A percentile compares a stretch with the other conserved stretches of the same genome.
phyloP scores from a whole-genome alignment of 2,888 invertebrate species.

The Sympetrum striolatum region DNA sequence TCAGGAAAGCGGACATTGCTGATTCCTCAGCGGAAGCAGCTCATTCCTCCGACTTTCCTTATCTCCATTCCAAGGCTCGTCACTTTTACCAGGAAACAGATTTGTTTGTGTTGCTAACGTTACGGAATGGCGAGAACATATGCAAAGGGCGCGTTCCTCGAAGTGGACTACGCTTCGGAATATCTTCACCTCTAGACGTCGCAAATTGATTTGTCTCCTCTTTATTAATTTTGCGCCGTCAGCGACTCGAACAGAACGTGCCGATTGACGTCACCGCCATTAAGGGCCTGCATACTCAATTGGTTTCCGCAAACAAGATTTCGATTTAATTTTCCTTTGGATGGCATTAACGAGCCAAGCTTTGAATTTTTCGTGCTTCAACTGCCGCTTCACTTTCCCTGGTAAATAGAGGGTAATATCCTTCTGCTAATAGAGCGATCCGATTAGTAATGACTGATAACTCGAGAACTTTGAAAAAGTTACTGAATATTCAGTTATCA shows the following conservation, averaged over 20 bases:
- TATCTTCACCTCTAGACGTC: not conserved
- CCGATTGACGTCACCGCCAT: not conserved
- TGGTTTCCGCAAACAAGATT: not conserved
- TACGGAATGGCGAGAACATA: not conserved
- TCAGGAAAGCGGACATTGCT: not conserved
- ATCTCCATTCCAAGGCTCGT: not conserved
- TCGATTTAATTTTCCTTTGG: not conserved
- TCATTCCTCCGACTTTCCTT: not conserved
- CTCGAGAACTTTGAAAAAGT: no score
- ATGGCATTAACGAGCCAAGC: not conserved
- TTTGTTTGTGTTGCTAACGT: not conserved
- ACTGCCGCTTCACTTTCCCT: no score
- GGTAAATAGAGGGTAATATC: no score
- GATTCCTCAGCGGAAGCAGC: not conserved
- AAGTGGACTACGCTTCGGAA: not conserved
- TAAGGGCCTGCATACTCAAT: not conserved
- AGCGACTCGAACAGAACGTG: not conserved
- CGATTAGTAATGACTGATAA: no score
- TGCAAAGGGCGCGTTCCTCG: not conserved
- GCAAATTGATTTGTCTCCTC: not conserved
- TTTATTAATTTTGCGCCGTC: not conserved
- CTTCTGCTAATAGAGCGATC: no score
- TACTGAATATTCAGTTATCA: no score
- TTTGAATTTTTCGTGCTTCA: no score
- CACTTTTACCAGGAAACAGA: not conserved